phyloP scores from a whole-genome alignment of 2,888 invertebrate genomes.

The Agrochola lota region DNA sequence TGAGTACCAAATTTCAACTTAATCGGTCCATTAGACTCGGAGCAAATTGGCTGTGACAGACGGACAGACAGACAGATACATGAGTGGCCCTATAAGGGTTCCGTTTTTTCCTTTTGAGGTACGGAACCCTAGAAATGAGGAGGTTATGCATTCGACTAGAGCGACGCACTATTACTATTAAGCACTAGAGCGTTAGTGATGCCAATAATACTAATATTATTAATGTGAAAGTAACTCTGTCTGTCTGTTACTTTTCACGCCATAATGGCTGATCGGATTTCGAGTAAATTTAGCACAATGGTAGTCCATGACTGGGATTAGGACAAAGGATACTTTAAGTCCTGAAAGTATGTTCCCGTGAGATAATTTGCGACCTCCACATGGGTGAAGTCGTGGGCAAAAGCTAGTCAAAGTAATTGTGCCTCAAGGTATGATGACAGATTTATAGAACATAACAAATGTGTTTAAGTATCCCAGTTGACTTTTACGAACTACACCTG shows the following conservation, averaged over 20 bases:
- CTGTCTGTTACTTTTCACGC: neutral
- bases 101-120: too few relatives aligned
- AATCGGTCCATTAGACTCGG: too few relatives aligned
- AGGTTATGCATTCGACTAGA: neutral
- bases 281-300: neutral
- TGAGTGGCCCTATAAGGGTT: too few relatives aligned
- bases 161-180: too few relatives aligned
- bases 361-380: neutral
- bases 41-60: too few relatives aligned
- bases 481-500: conserved; percentile 19
- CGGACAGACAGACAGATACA: too few relatives aligned
- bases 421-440: conserved; percentile 12
- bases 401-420: neutral
- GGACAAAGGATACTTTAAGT: neutral
- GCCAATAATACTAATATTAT: neutral
- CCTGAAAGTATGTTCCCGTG: neutral
- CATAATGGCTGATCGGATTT: neutral
- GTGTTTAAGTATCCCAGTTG: neutral
- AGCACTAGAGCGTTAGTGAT: neutral
- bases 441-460: conserved; percentile 9
- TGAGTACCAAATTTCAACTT: too few relatives aligned
- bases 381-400: accelerated
- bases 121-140: neutral
- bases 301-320: neutral
- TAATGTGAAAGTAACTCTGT: neutral